Evolutionary conservation across 2,113 vertebrate species (phyloP), one percentile per base, ranked within the genome.

Genomic region (Etheostoma cragini): DNA sequence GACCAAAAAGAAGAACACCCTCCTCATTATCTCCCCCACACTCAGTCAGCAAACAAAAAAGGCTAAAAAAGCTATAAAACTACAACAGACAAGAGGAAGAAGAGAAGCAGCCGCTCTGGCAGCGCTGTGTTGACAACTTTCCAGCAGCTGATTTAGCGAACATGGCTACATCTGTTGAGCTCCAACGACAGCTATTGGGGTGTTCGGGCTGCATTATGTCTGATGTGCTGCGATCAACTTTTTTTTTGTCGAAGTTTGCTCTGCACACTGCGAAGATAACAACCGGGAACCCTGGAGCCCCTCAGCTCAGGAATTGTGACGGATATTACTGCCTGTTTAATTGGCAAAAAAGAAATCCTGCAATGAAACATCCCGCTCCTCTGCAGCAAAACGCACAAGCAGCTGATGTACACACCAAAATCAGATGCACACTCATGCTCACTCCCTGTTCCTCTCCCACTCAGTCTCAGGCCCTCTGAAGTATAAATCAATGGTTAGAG

Each of bases 121-220:
- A 72, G 81, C 87, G 70, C 82, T 81, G 81, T 85, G 87, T 72
- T 90, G 88, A 92, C 88, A 90, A 83, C 82, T 80, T 91, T 91
- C 86, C 88, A 91, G 84, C 84, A 87, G 87, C 76, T 86, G 79
- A 87, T 92, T 88, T 91, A 88, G 85, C 73, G n/a, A 86, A 68
- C 57, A 82, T 86, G 83, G 61, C 82, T 84, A 82, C 88, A 90
- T 90, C 89, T 92, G 88, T 87, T 86, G 83, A 87, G 82, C 77
- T 85, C 65, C 72, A 58, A 30, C 54, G 82, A 88, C 86, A 90
- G 68, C 74, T 86, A 87, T 53, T 73, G 79, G 85, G 61, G 73
- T 70, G 67, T 79, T 84, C 17, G 0, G 60, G 83, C 35, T 58
- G 70, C 52, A 63, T 85, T 42, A 30, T 68, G 78, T 89, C 73